Conservation (phyloP, 1,140 invertebrate species). For the Gerris buenoi region DNA sequence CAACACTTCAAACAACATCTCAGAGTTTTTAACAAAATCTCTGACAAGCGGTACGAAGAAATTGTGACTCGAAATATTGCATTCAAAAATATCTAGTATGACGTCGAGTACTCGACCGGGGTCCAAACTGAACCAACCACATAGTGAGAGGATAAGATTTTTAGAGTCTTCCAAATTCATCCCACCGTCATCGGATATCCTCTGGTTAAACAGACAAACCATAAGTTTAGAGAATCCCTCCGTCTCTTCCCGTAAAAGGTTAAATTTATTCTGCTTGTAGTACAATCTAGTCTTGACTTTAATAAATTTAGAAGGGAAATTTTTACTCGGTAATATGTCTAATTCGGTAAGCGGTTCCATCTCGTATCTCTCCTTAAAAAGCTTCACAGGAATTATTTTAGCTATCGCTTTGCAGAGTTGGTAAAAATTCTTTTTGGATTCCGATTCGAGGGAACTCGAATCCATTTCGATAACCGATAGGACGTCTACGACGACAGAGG, state of each 20-base stretch:
- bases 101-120: constrained; percentile 95
- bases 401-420: not conserved
- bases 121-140: constrained; percentile 90
- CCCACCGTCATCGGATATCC: constrained; percentile 47
- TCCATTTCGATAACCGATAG: not conserved
- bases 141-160: not conserved
- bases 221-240: constrained; percentile 98
- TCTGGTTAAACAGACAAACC: constrained; percentile 77
- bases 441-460: not conserved
- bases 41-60: constrained; percentile 72
- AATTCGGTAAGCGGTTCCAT: constrained; percentile 83
- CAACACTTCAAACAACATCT: constrained; percentile 80
- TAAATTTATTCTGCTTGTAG: constrained; percentile 98
- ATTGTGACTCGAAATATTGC: constrained; percentile 44
- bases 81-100: constrained; percentile 92
- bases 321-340: constrained; percentile 78
- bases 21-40: constrained; percentile 68
- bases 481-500: not conserved
- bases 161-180: constrained; percentile 13
- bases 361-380: constrained; percentile 83
- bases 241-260: constrained; percentile 94
- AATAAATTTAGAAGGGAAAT: constrained; percentile 90
- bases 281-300: constrained; percentile 96
- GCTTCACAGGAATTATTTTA: constrained; percentile 37
- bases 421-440: not conserved